Base-by-base conservation (phyloP, 2,113 vertebrate species). In the Holacanthus passer region DNA sequence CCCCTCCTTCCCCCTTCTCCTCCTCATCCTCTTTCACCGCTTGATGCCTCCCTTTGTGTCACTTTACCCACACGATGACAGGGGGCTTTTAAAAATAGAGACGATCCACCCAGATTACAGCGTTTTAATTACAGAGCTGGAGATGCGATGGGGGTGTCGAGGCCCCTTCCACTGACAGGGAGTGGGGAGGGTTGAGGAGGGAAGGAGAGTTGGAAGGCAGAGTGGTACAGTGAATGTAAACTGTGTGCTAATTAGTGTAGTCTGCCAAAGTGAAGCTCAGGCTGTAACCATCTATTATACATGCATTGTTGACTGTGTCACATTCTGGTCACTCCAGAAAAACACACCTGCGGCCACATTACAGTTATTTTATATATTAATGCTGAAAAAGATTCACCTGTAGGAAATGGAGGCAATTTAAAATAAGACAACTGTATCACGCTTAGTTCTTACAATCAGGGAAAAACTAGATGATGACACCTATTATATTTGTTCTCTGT, bases 101-200 rank as follows among this genome's bases (percentile, higher is more conserved):
- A 74, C 87, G 77, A 92, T 90, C 84, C 87, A 84, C 92, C 89
- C 88, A 94, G 93, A 94, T 95, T 94, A 93, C 89, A 91, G 90
- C 29, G 78, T 89, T 95, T 95, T 95, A 95, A 96, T 96, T 95
- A 94, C 94, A 93, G 88, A 82, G 89, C 93, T 92, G 88, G 76
- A 81, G 92, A 90, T 84, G 82, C 82, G 31, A 64, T 29, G 91
- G 82, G 87, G 87, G 90, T 85, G 91, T 81, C 31, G 74, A 66
- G 76, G 71, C 85, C 83, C 81, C 68, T 50, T 80, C 41, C 72
- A 39, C 65, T 89, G 92, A 90, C 89, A 88, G 87, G 41, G 71
- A 85, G 77, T 19, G 24, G 27, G 72, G 67, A 48, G 79, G 75
- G 62, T 19, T 1, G 73, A 63, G 62, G 29, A 35, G 73, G 50